A percentile compares a stretch with the other conserved stretches of the same genome.
Evolutionary conservation across 2,113 vertebrate genomes (phyloP).

Genomic region (Nymphicus hollandicus): DNA sequence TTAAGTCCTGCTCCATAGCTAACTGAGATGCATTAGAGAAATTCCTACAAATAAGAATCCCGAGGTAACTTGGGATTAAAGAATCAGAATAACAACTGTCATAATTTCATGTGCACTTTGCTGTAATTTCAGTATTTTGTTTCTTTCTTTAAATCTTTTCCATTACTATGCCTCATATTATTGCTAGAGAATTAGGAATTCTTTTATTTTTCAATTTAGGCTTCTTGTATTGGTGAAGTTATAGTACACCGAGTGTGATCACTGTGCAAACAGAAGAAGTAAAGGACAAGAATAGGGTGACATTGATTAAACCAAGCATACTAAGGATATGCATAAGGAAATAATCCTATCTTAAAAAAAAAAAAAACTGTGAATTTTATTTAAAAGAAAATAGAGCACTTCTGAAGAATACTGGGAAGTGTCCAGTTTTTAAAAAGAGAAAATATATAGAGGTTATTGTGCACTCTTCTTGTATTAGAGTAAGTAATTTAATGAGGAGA

Average conservation of each 20-base stretch:
- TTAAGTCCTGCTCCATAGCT: background rate
- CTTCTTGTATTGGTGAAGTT: background rate
- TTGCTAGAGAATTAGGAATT: background rate
- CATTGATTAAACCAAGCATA: background rate
- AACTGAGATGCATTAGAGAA: background rate
- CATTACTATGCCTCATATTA: background rate
- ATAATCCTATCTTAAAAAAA: background rate
- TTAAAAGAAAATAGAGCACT: background rate
- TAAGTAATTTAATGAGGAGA: slow-evolving; percentile 7
- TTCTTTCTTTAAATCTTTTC: background rate
- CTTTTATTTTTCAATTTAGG: background rate
- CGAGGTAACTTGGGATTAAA: background rate
- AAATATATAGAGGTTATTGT: background rate
- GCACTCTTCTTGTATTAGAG: background rate
- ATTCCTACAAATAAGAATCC: background rate
- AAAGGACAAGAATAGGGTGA: background rate
- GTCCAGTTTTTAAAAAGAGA: background rate
- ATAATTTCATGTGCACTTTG: background rate
- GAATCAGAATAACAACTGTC: background rate
- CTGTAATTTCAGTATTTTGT: background rate
- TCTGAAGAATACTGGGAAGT: background rate
- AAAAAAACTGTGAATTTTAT: background rate
- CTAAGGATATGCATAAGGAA: background rate
- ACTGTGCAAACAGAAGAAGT: background rate
- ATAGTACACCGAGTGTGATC: background rate